Evolutionary conservation across 2,797 vertebrate genomes (phyloP).

Genomic region (Poecilia wingei): DNA sequence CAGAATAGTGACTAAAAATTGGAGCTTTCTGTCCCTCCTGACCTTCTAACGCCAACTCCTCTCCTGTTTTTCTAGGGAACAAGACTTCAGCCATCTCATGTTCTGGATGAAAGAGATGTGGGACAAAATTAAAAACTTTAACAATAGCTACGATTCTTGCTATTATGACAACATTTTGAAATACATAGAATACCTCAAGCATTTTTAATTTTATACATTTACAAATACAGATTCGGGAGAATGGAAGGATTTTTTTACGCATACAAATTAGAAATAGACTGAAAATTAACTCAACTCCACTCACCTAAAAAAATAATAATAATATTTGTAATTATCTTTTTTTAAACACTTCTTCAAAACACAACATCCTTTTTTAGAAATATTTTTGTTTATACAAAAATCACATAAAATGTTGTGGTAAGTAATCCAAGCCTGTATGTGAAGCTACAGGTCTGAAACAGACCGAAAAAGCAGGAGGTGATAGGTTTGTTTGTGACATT

Average conservation of each 20-base stretch:
- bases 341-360: not conserved
- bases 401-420: not conserved
- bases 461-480: not conserved
- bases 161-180: not conserved
- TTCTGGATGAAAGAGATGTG: constrained; percentile 47
- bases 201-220: not conserved
- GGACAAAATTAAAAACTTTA: not conserved
- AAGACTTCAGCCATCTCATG: constrained; percentile 74
- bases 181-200: not conserved
- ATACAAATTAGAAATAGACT: not conserved
- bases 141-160: not conserved
- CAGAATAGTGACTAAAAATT: constrained; percentile 82
- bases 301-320: not conserved
- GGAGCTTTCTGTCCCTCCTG: constrained; percentile 81
- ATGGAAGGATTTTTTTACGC: not conserved
- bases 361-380: not conserved
- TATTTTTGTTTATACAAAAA: not conserved
- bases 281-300: not conserved
- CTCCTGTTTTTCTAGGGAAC: constrained; percentile 83
- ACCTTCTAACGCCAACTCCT: constrained; percentile 81
- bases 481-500: not conserved
- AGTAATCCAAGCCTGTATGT: not conserved
- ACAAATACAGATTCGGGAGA: not conserved
- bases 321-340: not conserved
- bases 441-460: not conserved